Conservation (phyloP, 92 coral and sea anemone genomes). For the Actinernus sp. region DNA sequence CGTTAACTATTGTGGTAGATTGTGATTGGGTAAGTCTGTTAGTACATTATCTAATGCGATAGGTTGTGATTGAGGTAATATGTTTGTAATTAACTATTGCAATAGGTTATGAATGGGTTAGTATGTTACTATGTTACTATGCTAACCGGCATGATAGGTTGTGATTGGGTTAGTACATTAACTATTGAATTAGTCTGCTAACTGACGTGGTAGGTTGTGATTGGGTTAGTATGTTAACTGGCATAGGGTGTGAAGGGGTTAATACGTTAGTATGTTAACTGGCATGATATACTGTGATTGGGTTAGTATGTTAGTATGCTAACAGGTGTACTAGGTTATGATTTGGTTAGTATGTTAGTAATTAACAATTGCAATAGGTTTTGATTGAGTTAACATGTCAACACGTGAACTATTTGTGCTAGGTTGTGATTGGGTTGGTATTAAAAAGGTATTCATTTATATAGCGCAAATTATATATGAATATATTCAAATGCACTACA, state of each 20-base stretch:
- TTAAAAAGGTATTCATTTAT: background rate
- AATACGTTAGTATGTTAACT: too few relatives aligned
- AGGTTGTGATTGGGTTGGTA: background rate
- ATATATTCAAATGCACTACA: background rate
- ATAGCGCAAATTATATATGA: background rate
- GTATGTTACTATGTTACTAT: background rate
- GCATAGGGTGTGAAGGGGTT: too few relatives aligned
- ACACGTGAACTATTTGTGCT: background rate
- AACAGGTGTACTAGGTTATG: background rate
- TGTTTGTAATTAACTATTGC: background rate
- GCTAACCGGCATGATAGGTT: background rate
- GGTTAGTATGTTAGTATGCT: background rate
- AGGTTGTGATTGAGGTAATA: background rate
- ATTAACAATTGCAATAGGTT: background rate
- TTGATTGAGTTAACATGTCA: background rate
- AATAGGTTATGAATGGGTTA: background rate
- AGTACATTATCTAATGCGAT: background rate
- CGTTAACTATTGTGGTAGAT: background rate
- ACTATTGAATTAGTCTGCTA: background rate
- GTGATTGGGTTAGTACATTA: background rate
- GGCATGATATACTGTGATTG: too few relatives aligned
- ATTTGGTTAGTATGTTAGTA: background rate
- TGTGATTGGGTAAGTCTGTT: conserved; percentile 1
- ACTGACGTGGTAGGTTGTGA: too few relatives aligned
- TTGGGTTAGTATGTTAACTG: too few relatives aligned